Evolutionary conservation across 2,797 vertebrate species (phyloP).

Genomic region (Helarctos malayanus): DNA sequence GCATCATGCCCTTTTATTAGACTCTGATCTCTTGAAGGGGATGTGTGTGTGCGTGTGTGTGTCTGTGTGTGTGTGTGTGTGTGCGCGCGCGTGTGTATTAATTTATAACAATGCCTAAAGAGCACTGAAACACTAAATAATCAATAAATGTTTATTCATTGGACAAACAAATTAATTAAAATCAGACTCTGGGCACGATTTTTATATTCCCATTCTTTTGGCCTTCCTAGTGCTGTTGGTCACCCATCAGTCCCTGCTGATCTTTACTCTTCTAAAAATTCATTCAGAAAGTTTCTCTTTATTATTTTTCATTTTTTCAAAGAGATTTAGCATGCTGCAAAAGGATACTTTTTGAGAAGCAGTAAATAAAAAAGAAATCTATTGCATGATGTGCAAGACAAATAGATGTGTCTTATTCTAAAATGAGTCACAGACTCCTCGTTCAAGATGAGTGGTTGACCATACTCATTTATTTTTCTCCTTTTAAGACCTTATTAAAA

Average conservation of each 20-base stretch:
- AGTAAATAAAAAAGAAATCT: neutral
- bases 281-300: neutral
- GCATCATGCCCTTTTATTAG: neutral
- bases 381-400: neutral
- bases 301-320: slow-evolving; percentile 2
- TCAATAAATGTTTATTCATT: neutral
- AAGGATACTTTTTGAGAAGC: neutral
- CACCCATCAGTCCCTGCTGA: neutral
- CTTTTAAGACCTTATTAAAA: neutral
- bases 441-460: neutral
- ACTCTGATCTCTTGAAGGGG: neutral
- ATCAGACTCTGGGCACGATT: neutral
- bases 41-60: neutral
- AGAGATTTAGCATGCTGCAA: neutral
- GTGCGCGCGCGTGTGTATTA: neutral
- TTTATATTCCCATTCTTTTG: neutral
- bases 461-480: neutral
- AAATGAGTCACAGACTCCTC: neutral
- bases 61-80: neutral
- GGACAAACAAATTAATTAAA: neutral
- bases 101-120: neutral
- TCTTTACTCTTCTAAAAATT: neutral
- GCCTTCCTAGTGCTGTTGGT: neutral
- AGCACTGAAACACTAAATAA: neutral
- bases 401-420: neutral